Evolutionary conservation across 1,140 invertebrate species (phyloP), one percentile per base, ranked within the genome.

Genomic region (Macrosteles quadrilineatus): DNA sequence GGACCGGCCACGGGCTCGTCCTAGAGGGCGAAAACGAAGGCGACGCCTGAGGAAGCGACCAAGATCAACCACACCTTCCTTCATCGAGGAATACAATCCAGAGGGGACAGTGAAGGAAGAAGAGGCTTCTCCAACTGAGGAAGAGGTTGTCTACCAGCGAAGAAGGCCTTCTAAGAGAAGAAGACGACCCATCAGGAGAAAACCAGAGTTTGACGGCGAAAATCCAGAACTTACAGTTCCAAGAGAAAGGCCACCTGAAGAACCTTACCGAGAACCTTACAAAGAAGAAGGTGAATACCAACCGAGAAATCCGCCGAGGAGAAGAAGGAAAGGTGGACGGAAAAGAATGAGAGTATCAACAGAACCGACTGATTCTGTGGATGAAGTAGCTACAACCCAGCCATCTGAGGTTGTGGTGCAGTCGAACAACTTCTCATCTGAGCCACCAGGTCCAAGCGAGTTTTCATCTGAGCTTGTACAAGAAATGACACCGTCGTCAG

Each of bases 81-180:
- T 62, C 32, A 45, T 57, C 4, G 67, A 68, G 21, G 67, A 59
- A 32, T 66, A 66, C 36, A 40, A 67, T 9, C 36, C 21, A 55
- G 53, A 57, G 21, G 40, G 64, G 67, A 40, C 47, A 30, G 27
- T 67, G 14, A 40, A 57, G 23, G 69, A 43, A 55, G 40, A 55
- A 64, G 71, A 29, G 59, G 71, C 73, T 65, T 55, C 70, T 72
- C 57, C 71, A 75, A 67, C 77, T 29, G 76, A 78, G 25, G 71
- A 74, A n/a, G 55, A 73, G 3, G 72, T 74, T 9, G 72, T 71
- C 40, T 74, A 75, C 40, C 76, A 78, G 71, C 77, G 78, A 14
- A 50, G 77, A 19, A 75, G 79, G 73, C 80, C 81, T 76, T 75
- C 78, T 69, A 76, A 78, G 23, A 78, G 80, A 65, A 79, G 80